Evolutionary conservation across 2,113 vertebrate species (phyloP), one percentile per base, ranked within the genome.

Genomic region (Urocynchramus pylzowi): DNA sequence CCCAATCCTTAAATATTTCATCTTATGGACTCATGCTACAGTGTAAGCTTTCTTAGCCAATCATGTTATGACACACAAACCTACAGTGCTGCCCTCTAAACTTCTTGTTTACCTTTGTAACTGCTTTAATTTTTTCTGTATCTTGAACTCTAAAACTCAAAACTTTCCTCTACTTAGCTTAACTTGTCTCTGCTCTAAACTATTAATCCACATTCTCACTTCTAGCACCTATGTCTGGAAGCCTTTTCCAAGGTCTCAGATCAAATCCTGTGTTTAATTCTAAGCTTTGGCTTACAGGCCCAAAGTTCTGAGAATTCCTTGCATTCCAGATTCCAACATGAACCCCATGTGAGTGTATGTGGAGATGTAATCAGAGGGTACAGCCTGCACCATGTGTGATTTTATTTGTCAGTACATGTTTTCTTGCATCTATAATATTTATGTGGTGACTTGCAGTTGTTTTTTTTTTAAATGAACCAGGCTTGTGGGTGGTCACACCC

Each of bases 261-360:
- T 26, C n/a, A 60, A 60, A 60, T 60, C 23, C 57, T 59, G 23
- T 26, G n/a, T 26, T 59, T 59, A 17, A 17, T 26, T 37, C 16
- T 17, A 37, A 37, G 10, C 23, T 59, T 59, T 26, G 57, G 10
- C 23, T 52, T 28, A 28, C 26, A 52, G 26, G 9, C 26, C 24
- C 57, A 37, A 59, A 26, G n/a, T 59, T 37, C n/a, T 60, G 57
- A 26, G 16, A 60, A 8, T 37, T 8, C n/a, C 23, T 37, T 37
- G 8, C 16, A 60, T 60, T 24, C 16, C n/a, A 35, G 56, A 17
- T 59, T 24, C 56, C 56, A 59, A 2, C n/a, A 26, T 2, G 24
- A 12, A 5, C 9, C 19, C 14, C n/a, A 1, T 2, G 23, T 24
- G 22, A 42, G 17, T 1, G 0, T 7, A 10, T 0, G 15, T 57